Base-by-base conservation (phyloP, 2,113 vertebrate genomes). In the Chamaea fasciata region DNA sequence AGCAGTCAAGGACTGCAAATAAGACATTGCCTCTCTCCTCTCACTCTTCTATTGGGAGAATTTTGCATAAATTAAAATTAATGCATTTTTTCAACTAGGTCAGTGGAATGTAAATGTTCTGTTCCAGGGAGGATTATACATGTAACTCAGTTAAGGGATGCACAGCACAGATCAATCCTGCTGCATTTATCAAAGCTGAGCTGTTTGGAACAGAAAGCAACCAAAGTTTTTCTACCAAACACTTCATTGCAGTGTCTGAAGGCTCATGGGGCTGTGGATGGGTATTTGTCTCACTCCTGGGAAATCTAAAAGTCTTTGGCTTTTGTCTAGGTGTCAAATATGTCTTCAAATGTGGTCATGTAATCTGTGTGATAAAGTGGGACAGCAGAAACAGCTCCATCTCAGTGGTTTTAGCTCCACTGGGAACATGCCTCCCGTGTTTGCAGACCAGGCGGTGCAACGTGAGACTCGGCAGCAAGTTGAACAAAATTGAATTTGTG, bases 1-100 rank as follows among this genome's bases (percentile, higher is more conserved):
- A 94, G 88, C 91, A 89, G 52, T 55, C 83, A 92, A 83, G 64
- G 57, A 85, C 78, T 80, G 88, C 77, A 94, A 91, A 81, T 81
- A 91, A 89, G 87, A 82, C 67, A 76, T 44, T 0, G 35, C 46
- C 67, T 89, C 80, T 90, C 67, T 94, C 41, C 57, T 92, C 83
- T 78, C 69, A 59, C 42, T 94, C 74, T 89, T 94, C 57, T 83
- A 60, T 71, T 94, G 76, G 59, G 68, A 90, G 50, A 95, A 90
- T 94, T 96, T 96, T 97, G 71, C 95, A 97, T 97, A 96, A 94
- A 96, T 96, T 96, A 96, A 96, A 96, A 96, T 97, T 96, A 97
- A 97, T 97, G 53, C 26, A 82, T 94, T 96, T 95, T 96, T 96
- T 95, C 92, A 96, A 96, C 89, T 97, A 97, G 96, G 96, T 97